phyloP scores from a whole-genome alignment of 2,888 invertebrate species.

The Leptopterna dolabrata region DNA sequence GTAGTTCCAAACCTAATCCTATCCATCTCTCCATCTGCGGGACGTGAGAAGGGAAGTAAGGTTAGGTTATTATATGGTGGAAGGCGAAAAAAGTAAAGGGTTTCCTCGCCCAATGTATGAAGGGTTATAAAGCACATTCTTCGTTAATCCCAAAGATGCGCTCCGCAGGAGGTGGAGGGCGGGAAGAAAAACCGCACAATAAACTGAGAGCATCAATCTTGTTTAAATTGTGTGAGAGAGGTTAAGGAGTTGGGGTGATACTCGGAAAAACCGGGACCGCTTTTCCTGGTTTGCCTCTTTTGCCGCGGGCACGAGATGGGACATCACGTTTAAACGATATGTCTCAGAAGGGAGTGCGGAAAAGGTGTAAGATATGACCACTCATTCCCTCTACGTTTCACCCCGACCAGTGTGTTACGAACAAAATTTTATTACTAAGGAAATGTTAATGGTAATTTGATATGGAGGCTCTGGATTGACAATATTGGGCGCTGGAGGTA shows the following conservation, averaged over 20 bases:
- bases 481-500: too few species aligned
- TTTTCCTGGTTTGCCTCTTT: not conserved
- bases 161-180: not conserved
- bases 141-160: constrained; percentile 32
- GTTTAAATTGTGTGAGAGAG: constrained; percentile 22
- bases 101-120: not conserved
- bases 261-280: not conserved
- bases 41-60: too few species aligned
- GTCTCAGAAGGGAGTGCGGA: not conserved
- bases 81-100: not conserved
- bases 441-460: too few species aligned
- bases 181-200: constrained; percentile 20
- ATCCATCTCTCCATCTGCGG: too few species aligned
- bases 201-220: constrained; percentile 32
- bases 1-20: too few species aligned
- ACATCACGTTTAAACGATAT: not conserved
- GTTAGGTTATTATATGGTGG: too few species aligned
- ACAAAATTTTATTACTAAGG: too few species aligned
- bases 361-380: not conserved
- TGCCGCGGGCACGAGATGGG: not conserved
- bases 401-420: too few species aligned
- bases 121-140: constrained; percentile 18
- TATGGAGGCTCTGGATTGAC: too few species aligned
- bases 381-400: not conserved
- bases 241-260: not conserved